A percentile compares a stretch with the other conserved stretches of the same genome.
Evolutionary conservation across 2,888 invertebrate genomes (phyloP).

Genomic region (Aleiodes alternator): DNA sequence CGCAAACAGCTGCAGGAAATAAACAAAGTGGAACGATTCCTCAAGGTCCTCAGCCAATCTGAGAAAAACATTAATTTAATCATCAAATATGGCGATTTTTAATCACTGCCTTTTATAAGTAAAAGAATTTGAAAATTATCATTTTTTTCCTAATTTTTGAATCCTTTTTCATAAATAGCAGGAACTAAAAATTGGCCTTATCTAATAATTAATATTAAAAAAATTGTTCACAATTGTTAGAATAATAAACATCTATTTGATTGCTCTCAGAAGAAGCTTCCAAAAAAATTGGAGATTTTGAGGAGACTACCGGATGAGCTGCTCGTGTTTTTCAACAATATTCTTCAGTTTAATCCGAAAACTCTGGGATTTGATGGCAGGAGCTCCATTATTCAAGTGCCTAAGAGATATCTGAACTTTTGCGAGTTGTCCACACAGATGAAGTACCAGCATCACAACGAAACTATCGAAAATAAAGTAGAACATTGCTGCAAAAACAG

Average conservation of each 20-base stretch:
- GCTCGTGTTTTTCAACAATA: slow-evolving; percentile 54
- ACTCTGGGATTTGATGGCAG: neutral
- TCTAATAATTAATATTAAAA: too few species aligned
- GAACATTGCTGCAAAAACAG: neutral
- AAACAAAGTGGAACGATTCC: slow-evolving; percentile 54
- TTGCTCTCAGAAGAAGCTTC: too few species aligned
- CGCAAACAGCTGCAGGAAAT: slow-evolving; percentile 56
- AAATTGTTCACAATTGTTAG: too few species aligned
- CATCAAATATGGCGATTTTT: neutral
- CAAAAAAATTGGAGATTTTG: neutral
- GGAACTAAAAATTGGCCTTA: too few species aligned
- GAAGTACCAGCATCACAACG: slow-evolving; percentile 39
- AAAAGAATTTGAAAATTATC: too few species aligned
- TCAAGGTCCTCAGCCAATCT: slow-evolving; percentile 55
- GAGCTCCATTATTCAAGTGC: neutral
- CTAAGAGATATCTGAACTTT: slow-evolving; percentile 16
- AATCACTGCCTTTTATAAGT: too few species aligned
- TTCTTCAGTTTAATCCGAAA: slow-evolving; percentile 44
- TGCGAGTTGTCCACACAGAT: slow-evolving; percentile 37
- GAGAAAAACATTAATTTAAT: neutral
- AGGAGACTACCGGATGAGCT: slow-evolving; percentile 48
- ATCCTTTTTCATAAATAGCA: too few species aligned
- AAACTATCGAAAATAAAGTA: slow-evolving; percentile 29
- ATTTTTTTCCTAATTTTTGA: too few species aligned
- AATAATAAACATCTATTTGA: too few species aligned